Conservation (phyloP, 2,797 vertebrate genomes). For the Silurus lanzhouensis region DNA sequence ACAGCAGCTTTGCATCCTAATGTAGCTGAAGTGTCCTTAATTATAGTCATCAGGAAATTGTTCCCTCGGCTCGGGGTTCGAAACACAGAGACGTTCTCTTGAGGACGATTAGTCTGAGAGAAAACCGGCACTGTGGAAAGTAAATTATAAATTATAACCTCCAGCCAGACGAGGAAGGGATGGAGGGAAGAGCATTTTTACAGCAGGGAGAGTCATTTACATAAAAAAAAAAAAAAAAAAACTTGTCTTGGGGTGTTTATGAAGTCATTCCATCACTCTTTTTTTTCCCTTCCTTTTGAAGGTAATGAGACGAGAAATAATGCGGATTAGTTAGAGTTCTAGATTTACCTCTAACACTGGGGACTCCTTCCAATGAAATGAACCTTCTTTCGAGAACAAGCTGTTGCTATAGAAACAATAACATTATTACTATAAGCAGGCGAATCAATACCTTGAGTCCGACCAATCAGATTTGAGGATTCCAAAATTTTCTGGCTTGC, state of each 20-base stretch:
- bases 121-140: not conserved
- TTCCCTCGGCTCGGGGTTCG: conserved; percentile 6
- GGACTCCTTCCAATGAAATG: not conserved
- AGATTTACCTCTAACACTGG: not conserved
- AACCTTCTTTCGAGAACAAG: not conserved
- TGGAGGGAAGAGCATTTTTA: not conserved
- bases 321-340: not conserved
- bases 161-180: not conserved
- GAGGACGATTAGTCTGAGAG: conserved; percentile 8
- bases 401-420: not conserved
- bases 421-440: not conserved
- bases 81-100: not conserved
- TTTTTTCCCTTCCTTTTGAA: not conserved
- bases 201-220: not conserved
- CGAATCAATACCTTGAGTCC: not conserved
- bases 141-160: not conserved
- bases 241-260: not conserved
- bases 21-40: conserved; percentile 23
- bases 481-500: too few relatives aligned
- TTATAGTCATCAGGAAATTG: conserved; percentile 6
- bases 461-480: not conserved
- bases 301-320: not conserved
- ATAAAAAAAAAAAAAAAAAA: not conserved
- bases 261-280: not conserved
- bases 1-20: conserved; percentile 14